phyloP scores from a whole-genome alignment of 2,113 vertebrate genomes.

The Excalfactoria chinensis region DNA sequence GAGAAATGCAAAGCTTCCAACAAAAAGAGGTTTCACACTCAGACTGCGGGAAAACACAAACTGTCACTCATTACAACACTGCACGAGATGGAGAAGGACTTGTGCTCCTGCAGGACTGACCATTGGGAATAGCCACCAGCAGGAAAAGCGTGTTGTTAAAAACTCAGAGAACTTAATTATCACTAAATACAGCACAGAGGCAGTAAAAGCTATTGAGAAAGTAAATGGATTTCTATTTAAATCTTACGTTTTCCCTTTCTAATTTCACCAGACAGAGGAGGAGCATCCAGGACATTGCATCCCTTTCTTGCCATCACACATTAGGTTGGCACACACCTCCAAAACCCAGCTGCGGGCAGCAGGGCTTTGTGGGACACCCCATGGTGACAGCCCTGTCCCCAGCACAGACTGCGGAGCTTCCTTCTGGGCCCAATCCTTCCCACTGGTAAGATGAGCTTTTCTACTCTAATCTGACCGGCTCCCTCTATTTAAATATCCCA shows the following conservation, averaged over 20 bases:
- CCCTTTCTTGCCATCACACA: neutral
- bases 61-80: neutral
- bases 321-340: neutral
- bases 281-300: neutral
- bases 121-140: neutral
- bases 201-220: constrained; percentile 7
- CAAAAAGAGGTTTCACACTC: neutral
- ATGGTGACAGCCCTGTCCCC: neutral
- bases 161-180: constrained; percentile 18
- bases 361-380: neutral
- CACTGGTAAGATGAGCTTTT: neutral
- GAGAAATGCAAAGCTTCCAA: neutral
- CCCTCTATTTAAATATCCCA: neutral
- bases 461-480: neutral
- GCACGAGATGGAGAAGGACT: neutral
- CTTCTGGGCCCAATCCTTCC: neutral
- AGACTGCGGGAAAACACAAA: neutral
- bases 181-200: constrained; percentile 35
- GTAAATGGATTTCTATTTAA: constrained; percentile 58
- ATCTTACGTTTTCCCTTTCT: constrained; percentile 31
- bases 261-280: neutral
- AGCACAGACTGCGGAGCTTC: neutral
- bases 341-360: neutral
- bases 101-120: neutral
- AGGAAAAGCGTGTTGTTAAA: neutral